Evolutionary conservation across 2,113 vertebrate genomes (phyloP).

Genomic region (Apeltes quadracus): DNA sequence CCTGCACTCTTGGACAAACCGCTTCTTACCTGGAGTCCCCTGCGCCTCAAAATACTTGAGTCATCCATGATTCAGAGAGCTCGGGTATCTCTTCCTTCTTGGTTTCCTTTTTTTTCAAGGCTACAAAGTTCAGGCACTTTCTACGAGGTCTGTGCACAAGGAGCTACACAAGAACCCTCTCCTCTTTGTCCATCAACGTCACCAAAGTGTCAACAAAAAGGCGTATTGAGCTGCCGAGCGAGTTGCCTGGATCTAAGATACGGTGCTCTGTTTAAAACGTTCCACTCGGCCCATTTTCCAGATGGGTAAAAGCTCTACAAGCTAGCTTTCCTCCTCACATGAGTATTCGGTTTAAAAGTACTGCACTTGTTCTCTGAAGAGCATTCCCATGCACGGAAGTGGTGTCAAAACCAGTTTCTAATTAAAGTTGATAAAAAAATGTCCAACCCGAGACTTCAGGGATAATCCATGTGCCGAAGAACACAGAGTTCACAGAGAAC

Average conservation of each 20-base stretch:
- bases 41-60: slow-evolving; percentile 81
- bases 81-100: slow-evolving; percentile 1
- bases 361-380: slow-evolving; percentile 14
- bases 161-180: slow-evolving; percentile 18
- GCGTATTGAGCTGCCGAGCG: too few species aligned
- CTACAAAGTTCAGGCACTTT: slow-evolving; percentile 51
- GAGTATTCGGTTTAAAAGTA: not conserved
- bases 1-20: not conserved
- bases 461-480: not conserved
- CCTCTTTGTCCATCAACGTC: not conserved
- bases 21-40: slow-evolving; percentile 80
- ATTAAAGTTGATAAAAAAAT: not conserved
- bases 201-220: not conserved
- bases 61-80: slow-evolving; percentile 74
- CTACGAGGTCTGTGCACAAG: not conserved
- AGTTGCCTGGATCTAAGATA: not conserved
- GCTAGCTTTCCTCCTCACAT: not conserved
- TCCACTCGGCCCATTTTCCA: not conserved
- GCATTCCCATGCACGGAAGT: not conserved
- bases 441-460: not conserved
- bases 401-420: not conserved
- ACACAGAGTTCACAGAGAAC: too few species aligned
- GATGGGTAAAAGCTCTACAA: not conserved
- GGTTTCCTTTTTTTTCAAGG: slow-evolving; percentile 1
- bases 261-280: not conserved